These are phyloP conservation scores for Mastomys natalensis DNA, from an alignment of 2,113 vertebrate genomes.

Conservation along the genomic window DNA sequence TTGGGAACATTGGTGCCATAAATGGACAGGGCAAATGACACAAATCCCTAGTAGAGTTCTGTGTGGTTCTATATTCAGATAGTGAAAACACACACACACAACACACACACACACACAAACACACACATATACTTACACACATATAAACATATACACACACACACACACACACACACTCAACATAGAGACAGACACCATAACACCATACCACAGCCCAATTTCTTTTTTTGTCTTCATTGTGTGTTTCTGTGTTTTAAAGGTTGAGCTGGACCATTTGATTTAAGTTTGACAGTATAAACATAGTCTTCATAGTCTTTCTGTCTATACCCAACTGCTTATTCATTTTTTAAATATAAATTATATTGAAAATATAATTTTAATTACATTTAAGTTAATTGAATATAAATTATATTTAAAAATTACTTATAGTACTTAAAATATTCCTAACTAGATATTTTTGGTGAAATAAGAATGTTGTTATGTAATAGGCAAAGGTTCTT, in stretches of 20 bases:
- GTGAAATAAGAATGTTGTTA: not conserved
- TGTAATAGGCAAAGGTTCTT: not conserved
- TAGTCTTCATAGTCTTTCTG: not conserved
- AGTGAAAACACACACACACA: not conserved
- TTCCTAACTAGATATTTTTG: not conserved
- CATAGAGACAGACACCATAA: too few relatives aligned
- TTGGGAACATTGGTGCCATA: not conserved
- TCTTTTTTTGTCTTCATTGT: not conserved
- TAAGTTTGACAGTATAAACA: not conserved
- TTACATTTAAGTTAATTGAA: not conserved
- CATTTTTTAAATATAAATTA: not conserved
- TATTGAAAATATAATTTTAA: not conserved
- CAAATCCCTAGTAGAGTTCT: not conserved
- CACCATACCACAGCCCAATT: not conserved
- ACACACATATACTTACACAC: too few relatives aligned
- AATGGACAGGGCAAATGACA: not conserved
- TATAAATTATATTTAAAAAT: not conserved
- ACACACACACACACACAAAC: too few relatives aligned
- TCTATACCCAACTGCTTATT: not conserved
- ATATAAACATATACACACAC: not conserved
- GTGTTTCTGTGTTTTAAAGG: not conserved
- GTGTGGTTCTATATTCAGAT: not conserved
- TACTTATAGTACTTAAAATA: not conserved
- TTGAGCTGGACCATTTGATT: not conserved
- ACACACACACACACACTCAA: not conserved